Base-by-base conservation (phyloP, 2,888 invertebrate species). In the Ectropis crepuscularia region DNA sequence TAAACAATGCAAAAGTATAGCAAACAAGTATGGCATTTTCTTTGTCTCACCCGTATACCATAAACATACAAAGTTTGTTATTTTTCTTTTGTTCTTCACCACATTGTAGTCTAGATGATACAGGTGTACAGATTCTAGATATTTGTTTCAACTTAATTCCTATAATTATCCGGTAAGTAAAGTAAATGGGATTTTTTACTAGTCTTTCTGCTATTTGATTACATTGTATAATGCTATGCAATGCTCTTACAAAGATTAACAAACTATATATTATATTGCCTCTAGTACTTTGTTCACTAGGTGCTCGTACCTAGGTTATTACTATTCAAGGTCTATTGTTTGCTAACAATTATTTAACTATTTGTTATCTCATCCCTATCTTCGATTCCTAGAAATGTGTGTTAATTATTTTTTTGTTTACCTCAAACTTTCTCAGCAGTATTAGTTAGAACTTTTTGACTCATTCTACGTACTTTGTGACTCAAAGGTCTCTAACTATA, bases 401-500 rank as follows among this genome's bases (percentile, higher is more conserved):
- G 11, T 42, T 38, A n/a, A 45, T 28, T n/a, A 38, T 58, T 1
- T 45, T 53, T 39, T 6, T 59, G 53, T 28, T 60, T 41, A 53
- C 9, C 36, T 36, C 39, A 41, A 51, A 41, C 61, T 62, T 62
- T 53, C 57, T 51, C 51, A 38, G 10, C 39, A 46, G 11, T n/a
- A 11, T n/a, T 12, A 39, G 51, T 58, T 59, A 39, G 36, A 49
- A 46, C 16, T 9, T 36, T 59, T 63, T 63, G 63, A 59, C 11
- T 63, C 60, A 65, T 45, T 48, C 41, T 45, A 8, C 16, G 9
- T 39, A 55, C 36, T n/a, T 47, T 48, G 45, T 65, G 64, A 60
- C 47, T 61, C 64, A 65, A 57, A 57, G 16, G 49, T 48, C 41
- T 48, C 41, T 60, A 54, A 63, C 54, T 63, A 63, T 59, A 37